Conservation (phyloP, 1,140 invertebrate genomes). For the Orchesella cincta region DNA sequence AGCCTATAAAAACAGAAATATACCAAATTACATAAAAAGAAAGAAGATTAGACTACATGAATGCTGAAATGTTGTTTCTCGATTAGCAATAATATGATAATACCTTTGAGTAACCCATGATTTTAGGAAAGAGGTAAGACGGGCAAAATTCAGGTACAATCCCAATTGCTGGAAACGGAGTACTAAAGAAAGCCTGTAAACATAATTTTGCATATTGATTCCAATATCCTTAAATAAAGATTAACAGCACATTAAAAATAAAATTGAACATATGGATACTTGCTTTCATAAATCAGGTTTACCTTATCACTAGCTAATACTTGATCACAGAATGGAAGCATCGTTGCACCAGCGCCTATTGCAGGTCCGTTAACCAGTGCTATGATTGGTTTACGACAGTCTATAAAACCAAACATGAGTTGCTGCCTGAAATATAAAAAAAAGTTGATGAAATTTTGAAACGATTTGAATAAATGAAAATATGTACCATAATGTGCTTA, state of each 20-base stretch:
- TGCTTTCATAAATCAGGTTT: slow-evolving; percentile 37
- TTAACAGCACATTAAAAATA: slow-evolving; percentile 8
- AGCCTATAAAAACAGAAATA: not conserved
- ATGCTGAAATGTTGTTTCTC: no score
- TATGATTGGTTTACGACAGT: slow-evolving; percentile 85
- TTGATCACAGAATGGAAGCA: slow-evolving; percentile 80
- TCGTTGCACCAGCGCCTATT: slow-evolving; percentile 85
- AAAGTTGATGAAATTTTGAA: slow-evolving; percentile 36
- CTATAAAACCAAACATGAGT: slow-evolving; percentile 78
- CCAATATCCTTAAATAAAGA: not conserved
- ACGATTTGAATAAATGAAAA: not conserved
- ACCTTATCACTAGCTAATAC: slow-evolving; percentile 80
- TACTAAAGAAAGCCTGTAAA: slow-evolving; percentile 61
- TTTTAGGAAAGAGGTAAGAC: slow-evolving; percentile 41
- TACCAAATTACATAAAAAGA: not conserved
- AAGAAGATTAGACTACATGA: not conserved
- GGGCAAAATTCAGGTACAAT: slow-evolving; percentile 56
- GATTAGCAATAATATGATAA: not conserved
- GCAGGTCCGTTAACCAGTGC: slow-evolving; percentile 90
- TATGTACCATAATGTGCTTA: not conserved
- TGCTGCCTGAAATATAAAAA: slow-evolving; percentile 58
- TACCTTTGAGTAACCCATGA: slow-evolving; percentile 43
- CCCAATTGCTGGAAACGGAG: slow-evolving; percentile 61
- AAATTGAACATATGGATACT: not conserved
- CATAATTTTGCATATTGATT: not conserved